phyloP scores from a whole-genome alignment of 92 coral and sea anemone species.

The Parazoanthus darwini region DNA sequence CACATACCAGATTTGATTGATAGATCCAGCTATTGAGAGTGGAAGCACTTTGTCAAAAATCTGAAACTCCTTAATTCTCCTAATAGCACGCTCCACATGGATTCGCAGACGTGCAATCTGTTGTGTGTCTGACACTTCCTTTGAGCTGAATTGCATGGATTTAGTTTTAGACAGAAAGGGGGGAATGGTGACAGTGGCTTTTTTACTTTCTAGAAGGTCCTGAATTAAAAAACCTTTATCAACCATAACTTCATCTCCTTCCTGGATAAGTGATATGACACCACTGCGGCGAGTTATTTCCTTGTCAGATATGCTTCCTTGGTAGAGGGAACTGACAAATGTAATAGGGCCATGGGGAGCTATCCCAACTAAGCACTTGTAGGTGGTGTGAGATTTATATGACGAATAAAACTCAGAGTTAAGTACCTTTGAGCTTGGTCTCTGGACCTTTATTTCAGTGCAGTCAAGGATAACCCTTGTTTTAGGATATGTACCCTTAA shows the following conservation, averaged over 20 bases:
- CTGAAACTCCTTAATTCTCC: constrained; percentile 42
- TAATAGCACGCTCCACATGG: constrained; percentile 50
- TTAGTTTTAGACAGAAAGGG: constrained; percentile 51
- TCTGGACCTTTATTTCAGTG: constrained; percentile 54
- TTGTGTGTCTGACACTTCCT: constrained; percentile 44
- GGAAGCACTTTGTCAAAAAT: constrained; percentile 46
- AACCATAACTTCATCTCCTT: constrained; percentile 51
- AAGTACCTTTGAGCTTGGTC: constrained; percentile 51
- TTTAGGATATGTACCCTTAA: too few relatives aligned
- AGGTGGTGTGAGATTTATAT: constrained; percentile 49
- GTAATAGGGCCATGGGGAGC: constrained; percentile 50
- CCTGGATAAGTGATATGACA: constrained; percentile 31
- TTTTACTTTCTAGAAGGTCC: constrained; percentile 13
- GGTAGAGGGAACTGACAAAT: constrained; percentile 41
- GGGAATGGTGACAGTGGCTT: constrained; percentile 32
- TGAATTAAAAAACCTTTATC: constrained; percentile 53
- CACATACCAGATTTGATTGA: constrained; percentile 28
- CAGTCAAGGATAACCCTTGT: constrained; percentile 31
- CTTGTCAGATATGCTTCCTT: constrained; percentile 53
- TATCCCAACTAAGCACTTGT: constrained; percentile 47
- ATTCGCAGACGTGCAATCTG: constrained; percentile 48
- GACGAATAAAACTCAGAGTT: constrained; percentile 47
- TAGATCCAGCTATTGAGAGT: constrained; percentile 43
- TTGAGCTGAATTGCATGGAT: constrained; percentile 37
- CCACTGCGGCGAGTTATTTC: constrained; percentile 51